Percentiles rank a stretch among this genome's conserved stretches.
Evolutionary conservation across 2,113 vertebrate genomes (phyloP).

Genomic region (Taxidea taxus): DNA sequence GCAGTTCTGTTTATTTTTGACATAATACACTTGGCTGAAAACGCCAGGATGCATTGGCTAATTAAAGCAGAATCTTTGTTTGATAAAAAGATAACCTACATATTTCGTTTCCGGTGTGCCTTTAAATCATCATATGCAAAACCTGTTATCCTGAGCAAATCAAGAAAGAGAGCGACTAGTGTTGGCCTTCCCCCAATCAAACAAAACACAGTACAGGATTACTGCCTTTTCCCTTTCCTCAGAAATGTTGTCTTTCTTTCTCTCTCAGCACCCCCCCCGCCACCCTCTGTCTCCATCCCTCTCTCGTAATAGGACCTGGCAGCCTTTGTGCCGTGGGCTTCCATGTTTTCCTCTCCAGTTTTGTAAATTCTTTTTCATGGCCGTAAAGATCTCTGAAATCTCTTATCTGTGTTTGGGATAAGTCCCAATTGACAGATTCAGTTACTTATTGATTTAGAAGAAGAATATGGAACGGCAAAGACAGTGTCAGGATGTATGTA

Average conservation of each 20-base stretch:
- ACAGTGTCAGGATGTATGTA: neutral
- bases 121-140: conserved; percentile 1
- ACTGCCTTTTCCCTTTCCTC: neutral
- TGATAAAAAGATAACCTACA: conserved; percentile 56
- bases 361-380: conserved; percentile 28
- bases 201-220: neutral
- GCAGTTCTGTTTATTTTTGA: conserved; percentile 52
- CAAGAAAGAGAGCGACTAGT: neutral
- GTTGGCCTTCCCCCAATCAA: neutral
- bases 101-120: neutral
- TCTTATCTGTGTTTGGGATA: neutral
- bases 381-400: neutral
- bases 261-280: neutral
- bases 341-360: neutral
- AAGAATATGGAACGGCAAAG: neutral
- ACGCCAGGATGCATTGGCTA: conserved; percentile 44
- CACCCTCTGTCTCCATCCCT: neutral
- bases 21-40: conserved; percentile 29
- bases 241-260: neutral
- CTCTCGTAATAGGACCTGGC: neutral
- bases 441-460: conserved; percentile 33
- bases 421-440: neutral
- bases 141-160: neutral
- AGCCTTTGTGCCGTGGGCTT: neutral
- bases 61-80: conserved; percentile 75